Percentiles rank a stretch among this genome's conserved stretches.
These are phyloP conservation scores for Omphaloscelis lunosa DNA, from an alignment of 2,888 invertebrate species.

Conservation along the genomic window DNA sequence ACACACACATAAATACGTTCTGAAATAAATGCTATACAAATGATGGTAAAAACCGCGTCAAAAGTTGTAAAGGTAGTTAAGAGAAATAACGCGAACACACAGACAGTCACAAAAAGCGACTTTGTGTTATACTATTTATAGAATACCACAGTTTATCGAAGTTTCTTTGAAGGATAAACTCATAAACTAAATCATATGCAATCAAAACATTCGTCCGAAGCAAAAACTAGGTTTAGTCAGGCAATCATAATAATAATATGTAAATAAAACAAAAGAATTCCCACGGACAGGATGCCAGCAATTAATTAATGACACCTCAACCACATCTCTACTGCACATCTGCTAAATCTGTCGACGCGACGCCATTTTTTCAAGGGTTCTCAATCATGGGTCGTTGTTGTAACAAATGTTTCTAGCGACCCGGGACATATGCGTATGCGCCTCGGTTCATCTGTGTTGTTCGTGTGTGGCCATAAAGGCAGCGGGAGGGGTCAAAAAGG, in stretches of 20 bases:
- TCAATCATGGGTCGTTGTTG: conserved; percentile 50
- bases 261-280: conserved; percentile 37
- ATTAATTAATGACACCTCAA: conserved; percentile 46
- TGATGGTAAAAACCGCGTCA: no score
- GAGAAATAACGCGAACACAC: no score
- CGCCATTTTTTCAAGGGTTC: conserved; percentile 57
- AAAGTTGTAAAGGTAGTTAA: no score
- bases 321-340: conserved; percentile 34
- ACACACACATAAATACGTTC: no score
- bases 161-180: no score
- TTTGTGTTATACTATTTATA: no score
- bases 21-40: no score
- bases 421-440: conserved; percentile 60
- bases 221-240: neutral
- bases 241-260: neutral
- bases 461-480: conserved; percentile 36
- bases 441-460: conserved; percentile 43
- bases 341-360: conserved; percentile 51
- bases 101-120: no score
- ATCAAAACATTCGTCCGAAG: no score
- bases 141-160: no score
- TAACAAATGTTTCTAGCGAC: conserved; percentile 57
- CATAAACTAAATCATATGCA: no score
- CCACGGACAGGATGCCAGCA: conserved; percentile 41
- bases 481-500: conserved; percentile 6